Conservation (phyloP, 2,888 invertebrate genomes). For the Tipula vernalis region DNA sequence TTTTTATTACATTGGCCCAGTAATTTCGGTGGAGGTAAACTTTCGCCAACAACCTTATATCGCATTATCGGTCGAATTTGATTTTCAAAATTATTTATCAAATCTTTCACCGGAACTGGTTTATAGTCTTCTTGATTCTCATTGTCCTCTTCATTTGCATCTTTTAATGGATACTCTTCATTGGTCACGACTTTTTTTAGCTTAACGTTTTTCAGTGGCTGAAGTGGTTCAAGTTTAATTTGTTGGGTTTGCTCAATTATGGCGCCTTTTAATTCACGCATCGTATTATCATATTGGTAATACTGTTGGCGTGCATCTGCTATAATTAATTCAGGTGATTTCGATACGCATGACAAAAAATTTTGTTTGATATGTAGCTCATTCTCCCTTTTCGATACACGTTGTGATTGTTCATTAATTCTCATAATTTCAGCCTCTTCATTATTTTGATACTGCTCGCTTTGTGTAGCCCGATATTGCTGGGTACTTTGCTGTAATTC, state of each 20-base stretch:
- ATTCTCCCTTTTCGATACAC: not conserved
- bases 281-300: conserved; percentile 19
- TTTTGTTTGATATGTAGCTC: conserved; percentile 15
- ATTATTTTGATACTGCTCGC: not conserved
- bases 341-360: conserved; percentile 19
- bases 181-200: not conserved
- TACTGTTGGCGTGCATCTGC: conserved; percentile 18
- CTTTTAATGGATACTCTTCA: not conserved
- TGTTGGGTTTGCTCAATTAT: conserved; percentile 6
- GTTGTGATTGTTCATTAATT: conserved; percentile 15
- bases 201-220: not conserved
- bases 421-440: conserved; percentile 22
- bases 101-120: conserved; percentile 19
- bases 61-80: conserved; percentile 43
- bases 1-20: not conserved
- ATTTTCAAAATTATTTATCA: conserved; percentile 50
- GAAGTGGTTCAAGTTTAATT: not conserved
- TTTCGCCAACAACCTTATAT: conserved; percentile 29
- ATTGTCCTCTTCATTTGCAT: not conserved
- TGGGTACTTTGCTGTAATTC: not conserved
- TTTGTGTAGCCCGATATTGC: not conserved
- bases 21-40: not conserved
- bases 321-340: conserved; percentile 21
- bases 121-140: conserved; percentile 8
- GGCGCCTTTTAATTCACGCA: conserved; percentile 15